These are phyloP conservation scores for Passer domesticus DNA, from an alignment of 2,113 vertebrate species.

Conservation along the genomic window DNA sequence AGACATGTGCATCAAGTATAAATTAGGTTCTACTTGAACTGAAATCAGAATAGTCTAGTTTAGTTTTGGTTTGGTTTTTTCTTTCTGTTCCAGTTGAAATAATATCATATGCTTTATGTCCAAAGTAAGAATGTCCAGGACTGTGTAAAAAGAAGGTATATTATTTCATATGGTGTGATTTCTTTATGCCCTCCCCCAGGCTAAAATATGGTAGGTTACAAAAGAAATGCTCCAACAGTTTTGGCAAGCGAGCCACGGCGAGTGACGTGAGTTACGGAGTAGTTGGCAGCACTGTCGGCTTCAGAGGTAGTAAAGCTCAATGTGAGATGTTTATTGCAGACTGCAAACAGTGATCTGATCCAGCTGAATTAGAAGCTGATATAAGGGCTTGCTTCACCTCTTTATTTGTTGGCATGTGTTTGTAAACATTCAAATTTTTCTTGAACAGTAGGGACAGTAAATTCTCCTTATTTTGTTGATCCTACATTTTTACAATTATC, in stretches of 20 bases:
- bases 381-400: neutral
- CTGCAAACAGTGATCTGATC: constrained; percentile 46
- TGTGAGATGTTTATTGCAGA: constrained; percentile 52
- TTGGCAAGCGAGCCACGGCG: constrained; percentile 2
- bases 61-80: neutral
- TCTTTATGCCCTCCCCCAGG: neutral
- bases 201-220: neutral
- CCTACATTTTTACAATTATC: neutral
- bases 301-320: constrained; percentile 46
- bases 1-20: neutral
- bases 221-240: constrained; percentile 33
- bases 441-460: neutral
- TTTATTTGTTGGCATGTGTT: constrained; percentile 7
- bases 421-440: neutral
- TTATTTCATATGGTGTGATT: neutral
- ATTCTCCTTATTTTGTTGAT: neutral
- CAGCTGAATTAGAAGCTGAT: constrained; percentile 24
- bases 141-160: neutral
- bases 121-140: neutral
- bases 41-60: neutral
- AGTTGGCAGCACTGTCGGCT: constrained; percentile 7
- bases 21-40: neutral
- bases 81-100: neutral
- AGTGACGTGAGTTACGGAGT: constrained; percentile 33
- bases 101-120: neutral